A percentile compares a stretch with the other conserved stretches of the same genome.
Conservation (phyloP, 2,888 invertebrate species). For the Meandrusa payeni region DNA sequence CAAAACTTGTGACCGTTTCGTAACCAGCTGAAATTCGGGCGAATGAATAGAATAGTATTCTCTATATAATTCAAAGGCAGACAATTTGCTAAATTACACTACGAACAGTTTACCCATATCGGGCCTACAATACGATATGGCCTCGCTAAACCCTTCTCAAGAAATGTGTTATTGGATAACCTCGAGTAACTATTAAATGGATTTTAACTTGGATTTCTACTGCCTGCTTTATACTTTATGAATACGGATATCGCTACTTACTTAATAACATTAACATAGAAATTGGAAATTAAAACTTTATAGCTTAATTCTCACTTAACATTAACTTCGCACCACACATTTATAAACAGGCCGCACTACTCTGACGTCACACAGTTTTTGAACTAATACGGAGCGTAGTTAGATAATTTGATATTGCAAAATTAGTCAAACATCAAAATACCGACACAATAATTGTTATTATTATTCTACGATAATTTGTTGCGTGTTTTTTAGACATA, state of each 20-base stretch:
- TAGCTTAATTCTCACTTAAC: too few species aligned
- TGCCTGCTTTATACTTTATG: conserved; percentile 5
- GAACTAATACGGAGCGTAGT: too few species aligned
- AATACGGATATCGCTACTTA: neutral
- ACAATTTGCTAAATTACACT: conserved; percentile 26
- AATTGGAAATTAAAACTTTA: too few species aligned
- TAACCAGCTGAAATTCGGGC: conserved; percentile 8
- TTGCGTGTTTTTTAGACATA: too few species aligned
- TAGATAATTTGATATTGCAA: too few species aligned
- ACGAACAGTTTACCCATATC: conserved; percentile 25
- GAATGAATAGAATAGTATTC: conserved; percentile 19
- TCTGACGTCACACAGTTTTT: too few species aligned
- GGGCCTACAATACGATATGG: conserved; percentile 24
- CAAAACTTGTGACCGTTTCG: conserved; percentile 13
- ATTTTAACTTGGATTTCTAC: conserved; percentile 14
- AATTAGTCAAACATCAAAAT: too few species aligned
- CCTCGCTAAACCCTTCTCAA: conserved; percentile 23
- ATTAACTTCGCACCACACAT: too few species aligned
- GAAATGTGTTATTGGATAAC: conserved; percentile 24
- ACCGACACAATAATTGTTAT: too few species aligned
- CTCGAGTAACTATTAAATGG: conserved; percentile 21
- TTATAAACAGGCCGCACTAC: too few species aligned
- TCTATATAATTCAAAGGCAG: conserved; percentile 23
- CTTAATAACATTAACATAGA: conserved; percentile 14
- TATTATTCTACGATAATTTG: too few species aligned